phyloP scores from a whole-genome alignment of 2,888 invertebrate species.

The Tetranychus truncatus region DNA sequence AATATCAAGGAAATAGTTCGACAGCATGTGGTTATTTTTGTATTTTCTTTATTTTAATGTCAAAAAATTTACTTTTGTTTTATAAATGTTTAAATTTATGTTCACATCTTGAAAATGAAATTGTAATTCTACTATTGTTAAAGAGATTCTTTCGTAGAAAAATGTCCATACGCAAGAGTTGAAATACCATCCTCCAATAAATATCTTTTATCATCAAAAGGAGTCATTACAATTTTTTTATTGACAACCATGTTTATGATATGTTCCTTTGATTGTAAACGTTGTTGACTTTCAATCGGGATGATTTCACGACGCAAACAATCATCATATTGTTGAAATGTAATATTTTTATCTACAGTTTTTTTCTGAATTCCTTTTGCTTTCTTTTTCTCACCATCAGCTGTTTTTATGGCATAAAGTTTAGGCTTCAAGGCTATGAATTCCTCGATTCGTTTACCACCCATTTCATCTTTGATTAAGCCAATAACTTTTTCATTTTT shows the following conservation, averaged over 20 bases:
- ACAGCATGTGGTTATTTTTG: conserved; percentile 4
- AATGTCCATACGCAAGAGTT: background rate
- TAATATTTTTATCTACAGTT: background rate
- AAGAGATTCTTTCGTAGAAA: background rate
- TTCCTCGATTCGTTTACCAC: background rate
- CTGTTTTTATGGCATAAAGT: background rate
- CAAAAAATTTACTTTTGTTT: background rate
- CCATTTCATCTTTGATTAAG: background rate
- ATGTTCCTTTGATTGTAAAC: background rate
- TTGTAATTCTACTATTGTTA: background rate
- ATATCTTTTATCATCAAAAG: conserved; percentile 4
- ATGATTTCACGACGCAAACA: background rate
- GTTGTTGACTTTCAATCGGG: background rate
- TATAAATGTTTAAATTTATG: background rate
- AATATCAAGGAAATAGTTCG: background rate
- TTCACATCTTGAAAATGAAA: background rate
- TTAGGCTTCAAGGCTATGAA: background rate
- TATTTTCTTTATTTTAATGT: conserved; percentile 1
- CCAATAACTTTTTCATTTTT: background rate
- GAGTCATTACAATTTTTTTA: background rate
- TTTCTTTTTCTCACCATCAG: background rate
- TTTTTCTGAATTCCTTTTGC: background rate
- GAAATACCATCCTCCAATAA: background rate
- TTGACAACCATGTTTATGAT: background rate
- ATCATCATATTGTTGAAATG: background rate